Conservation (phyloP, 1,140 invertebrate genomes). For the Achatina immaculata region DNA sequence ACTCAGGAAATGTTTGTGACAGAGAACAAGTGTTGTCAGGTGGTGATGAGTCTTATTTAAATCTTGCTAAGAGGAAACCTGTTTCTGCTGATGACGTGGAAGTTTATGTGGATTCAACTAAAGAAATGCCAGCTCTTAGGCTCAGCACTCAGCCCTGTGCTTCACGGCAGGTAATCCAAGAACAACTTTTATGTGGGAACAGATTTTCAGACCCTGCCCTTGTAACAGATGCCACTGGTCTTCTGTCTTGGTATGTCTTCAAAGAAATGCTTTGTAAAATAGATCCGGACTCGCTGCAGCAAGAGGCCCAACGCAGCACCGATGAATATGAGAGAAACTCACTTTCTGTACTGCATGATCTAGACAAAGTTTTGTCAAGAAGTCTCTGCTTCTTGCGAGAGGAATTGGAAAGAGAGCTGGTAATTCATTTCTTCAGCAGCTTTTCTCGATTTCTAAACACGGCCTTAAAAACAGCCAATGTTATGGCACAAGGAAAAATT, state of each 20-base stretch:
- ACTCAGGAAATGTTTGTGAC: not conserved
- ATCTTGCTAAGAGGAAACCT: not conserved
- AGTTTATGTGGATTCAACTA: constrained; percentile 19
- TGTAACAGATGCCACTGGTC: not conserved
- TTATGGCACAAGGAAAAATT: not conserved
- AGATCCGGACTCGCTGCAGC: not conserved
- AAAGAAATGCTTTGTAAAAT: not conserved
- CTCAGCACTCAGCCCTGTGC: not conserved
- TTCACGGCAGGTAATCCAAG: not conserved
- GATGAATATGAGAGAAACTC: constrained; percentile 30
- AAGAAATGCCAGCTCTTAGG: not conserved
- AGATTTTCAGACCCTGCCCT: not conserved
- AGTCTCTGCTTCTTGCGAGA: not conserved
- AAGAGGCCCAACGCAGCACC: constrained; percentile 15
- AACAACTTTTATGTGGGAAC: not conserved
- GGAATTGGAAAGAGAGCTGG: not conserved
- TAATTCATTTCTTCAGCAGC: not conserved
- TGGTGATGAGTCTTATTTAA: not conserved
- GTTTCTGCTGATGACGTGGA: not conserved
- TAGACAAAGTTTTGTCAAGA: not conserved
- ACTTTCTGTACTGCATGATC: not conserved
- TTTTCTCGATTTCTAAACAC: not conserved
- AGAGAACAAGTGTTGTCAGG: not conserved
- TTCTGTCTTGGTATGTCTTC: constrained; percentile 12
- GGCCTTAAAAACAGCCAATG: not conserved